Conservation (phyloP, 2,797 vertebrate genomes). For the Sebastes paucispinis region DNA sequence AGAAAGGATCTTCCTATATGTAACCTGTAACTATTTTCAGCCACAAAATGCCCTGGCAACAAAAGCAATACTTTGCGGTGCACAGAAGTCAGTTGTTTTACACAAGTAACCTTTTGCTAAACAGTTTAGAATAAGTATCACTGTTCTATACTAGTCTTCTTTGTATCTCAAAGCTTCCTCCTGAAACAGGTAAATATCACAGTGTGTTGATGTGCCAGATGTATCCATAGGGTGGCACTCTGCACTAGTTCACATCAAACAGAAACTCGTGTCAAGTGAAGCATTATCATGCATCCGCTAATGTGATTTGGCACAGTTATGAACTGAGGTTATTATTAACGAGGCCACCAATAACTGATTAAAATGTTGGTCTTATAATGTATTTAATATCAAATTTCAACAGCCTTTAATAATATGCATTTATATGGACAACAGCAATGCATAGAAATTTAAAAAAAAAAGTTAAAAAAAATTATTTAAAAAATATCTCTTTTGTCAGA, state of each 20-base stretch:
- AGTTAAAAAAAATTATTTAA: neutral
- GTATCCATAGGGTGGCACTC: constrained; percentile 64
- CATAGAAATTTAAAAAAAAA: neutral
- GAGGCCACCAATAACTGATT: neutral
- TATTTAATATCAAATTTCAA: neutral
- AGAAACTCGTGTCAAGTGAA: neutral
- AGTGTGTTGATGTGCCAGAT: constrained; percentile 17
- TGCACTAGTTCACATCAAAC: constrained; percentile 21
- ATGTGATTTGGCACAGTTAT: neutral
- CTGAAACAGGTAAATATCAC: neutral
- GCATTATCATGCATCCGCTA: neutral
- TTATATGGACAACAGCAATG: neutral
- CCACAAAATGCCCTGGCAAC: neutral
- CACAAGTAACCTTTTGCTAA: neutral
- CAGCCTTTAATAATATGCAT: neutral
- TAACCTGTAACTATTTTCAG: neutral
- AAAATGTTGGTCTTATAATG: neutral
- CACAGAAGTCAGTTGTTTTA: neutral
- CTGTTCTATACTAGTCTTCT: neutral
- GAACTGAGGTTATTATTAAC: neutral
- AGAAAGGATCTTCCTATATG: neutral
- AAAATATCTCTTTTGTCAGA: neutral
- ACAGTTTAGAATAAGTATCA: neutral
- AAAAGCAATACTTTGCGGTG: neutral
- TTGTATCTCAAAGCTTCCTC: neutral